These are phyloP conservation scores for Gopherus flavomarginatus DNA, from an alignment of 2,113 vertebrate species.

Conservation along the genomic window DNA sequence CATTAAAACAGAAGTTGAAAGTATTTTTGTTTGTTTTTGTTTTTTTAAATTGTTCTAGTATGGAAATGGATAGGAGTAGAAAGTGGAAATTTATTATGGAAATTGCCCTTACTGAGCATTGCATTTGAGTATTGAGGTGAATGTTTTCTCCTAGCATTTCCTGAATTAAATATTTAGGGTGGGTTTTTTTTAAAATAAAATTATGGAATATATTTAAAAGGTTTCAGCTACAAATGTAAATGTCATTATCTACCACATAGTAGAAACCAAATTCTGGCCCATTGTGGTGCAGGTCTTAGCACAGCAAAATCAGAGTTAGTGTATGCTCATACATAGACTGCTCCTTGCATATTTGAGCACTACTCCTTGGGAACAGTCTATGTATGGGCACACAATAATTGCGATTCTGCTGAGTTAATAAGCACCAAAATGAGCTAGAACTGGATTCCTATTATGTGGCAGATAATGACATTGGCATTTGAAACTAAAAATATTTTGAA, in stretches of 20 bases:
- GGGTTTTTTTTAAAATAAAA: not conserved
- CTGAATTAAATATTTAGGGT: not conserved
- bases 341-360: not conserved
- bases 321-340: not conserved
- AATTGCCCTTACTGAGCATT: not conserved
- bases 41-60: not conserved
- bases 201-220: not conserved
- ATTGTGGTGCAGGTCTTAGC: not conserved
- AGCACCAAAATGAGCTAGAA: too few species aligned
- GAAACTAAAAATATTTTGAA: too few species aligned
- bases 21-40: not conserved
- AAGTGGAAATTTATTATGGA: not conserved
- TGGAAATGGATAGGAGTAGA: not conserved
- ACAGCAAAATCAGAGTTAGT: not conserved
- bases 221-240: not conserved
- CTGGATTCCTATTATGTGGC: too few species aligned
- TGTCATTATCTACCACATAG: not conserved
- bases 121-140: not conserved
- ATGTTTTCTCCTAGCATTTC: not conserved
- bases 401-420: too few species aligned
- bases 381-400: too few species aligned
- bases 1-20: accelerated
- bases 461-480: too few species aligned
- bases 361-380: too few species aligned
- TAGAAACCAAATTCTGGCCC: not conserved